Conservation (phyloP, 2,113 vertebrate genomes). For the Nesogale talazaci region DNA sequence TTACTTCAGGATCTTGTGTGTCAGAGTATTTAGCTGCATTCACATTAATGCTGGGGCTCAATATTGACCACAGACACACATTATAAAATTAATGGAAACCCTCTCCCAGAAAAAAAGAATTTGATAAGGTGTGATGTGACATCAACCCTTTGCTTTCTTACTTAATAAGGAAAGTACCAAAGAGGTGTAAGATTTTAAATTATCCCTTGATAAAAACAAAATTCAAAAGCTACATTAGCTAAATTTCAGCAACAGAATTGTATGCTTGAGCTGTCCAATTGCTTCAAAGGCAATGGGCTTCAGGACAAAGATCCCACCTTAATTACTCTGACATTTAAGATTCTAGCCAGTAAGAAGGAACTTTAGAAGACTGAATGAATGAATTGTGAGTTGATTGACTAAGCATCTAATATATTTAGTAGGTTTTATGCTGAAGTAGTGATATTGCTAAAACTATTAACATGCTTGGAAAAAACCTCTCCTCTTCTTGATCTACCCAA, state of each 20-base stretch:
- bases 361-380: not conserved
- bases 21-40: too few species aligned
- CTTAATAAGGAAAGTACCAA: not conserved
- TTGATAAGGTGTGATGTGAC: not conserved
- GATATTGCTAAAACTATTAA: not conserved
- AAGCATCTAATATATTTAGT: not conserved
- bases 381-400: not conserved
- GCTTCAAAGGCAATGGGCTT: not conserved
- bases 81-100: conserved; percentile 54
- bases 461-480: not conserved
- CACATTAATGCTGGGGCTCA: not conserved
- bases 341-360: not conserved
- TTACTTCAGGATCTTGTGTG: too few species aligned
- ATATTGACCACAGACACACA: conserved; percentile 25
- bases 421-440: not conserved
- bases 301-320: not conserved
- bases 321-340: not conserved
- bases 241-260: conserved; percentile 17
- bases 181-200: conserved; percentile 22
- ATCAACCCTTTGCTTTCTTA: not conserved
- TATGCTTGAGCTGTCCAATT: conserved; percentile 7
- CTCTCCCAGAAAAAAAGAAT: not conserved
- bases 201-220: conserved; percentile 19
- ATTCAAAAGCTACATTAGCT: conserved; percentile 18
- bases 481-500: too few species aligned